phyloP scores from a whole-genome alignment of 2,113 vertebrate species.

The Anthoscopus minutus region DNA sequence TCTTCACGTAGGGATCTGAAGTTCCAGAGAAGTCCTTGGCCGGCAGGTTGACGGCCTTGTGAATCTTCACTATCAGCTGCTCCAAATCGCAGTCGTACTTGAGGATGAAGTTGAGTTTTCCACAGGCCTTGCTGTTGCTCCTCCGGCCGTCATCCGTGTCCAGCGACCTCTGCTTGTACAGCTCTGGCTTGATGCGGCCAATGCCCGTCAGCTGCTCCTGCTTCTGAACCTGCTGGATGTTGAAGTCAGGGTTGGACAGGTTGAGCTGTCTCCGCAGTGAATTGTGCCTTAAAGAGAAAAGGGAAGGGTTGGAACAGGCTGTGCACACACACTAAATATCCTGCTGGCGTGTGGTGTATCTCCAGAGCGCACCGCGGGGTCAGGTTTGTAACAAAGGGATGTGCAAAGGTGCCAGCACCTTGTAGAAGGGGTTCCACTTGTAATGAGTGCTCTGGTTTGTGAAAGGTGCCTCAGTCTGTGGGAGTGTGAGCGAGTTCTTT shows the following conservation, averaged over 20 bases:
- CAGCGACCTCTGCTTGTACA: constrained; percentile 94
- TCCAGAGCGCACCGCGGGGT: fast-evolving
- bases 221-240: constrained; percentile 93
- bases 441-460: no score
- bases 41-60: constrained; percentile 92
- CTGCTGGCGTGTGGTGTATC: fast-evolving
- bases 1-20: constrained; percentile 97
- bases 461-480: no score
- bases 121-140: constrained; percentile 82
- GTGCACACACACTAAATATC: neutral
- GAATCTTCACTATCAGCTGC: constrained; percentile 97
- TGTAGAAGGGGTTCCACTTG: no score
- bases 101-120: constrained; percentile 90
- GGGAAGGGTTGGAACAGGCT: neutral
- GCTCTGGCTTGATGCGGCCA: constrained; percentile 90
- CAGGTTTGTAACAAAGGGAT: neutral
- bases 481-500: no score
- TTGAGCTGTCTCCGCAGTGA: constrained; percentile 93
- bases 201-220: constrained; percentile 94
- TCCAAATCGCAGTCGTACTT: constrained; percentile 96
- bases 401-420: no score
- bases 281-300: constrained; percentile 83
- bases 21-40: constrained; percentile 98
- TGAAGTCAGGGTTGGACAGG: constrained; percentile 96
- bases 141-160: constrained; percentile 86